Base-by-base conservation (phyloP, 2,797 vertebrate genomes). In the Galagoides demidoff region DNA sequence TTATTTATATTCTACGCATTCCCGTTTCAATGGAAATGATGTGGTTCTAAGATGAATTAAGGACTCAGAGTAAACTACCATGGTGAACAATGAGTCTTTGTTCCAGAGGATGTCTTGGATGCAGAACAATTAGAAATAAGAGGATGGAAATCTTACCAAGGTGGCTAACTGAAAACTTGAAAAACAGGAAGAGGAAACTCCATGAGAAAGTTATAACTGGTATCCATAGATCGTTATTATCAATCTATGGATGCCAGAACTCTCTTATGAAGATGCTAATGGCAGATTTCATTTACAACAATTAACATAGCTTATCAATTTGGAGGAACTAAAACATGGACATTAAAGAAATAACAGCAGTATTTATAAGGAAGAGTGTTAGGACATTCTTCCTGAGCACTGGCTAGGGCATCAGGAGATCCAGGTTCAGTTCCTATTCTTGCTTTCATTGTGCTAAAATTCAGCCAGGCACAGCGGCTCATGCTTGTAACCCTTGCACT, bases 41-140 rank as follows among this genome's bases (percentile, higher is more conserved):
- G 89, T n/a, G 14, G 2, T 70, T 81, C 77, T 79, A 73, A 95
- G 92, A 89, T 95, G 86, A 96, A 92, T 92, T 93, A 45, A 96
- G 95, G 92, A 95, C 89, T 94, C 68, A 25, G 85, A 79, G 86
- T 96, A 95, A 93, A 95, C 96, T 63, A 94, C 74, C 31, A 88
- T 96, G 68, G 34, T 37, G 86, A 97, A 97, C 89, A 96, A 94
- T 96, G 86, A 96, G 73, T 90, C 94, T 90, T 96, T 96, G 84
- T 97, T 97, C 93, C 92, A 88, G 77, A 95, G 63, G 77, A 94
- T 77, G 55, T 93, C 91, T 93, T 96, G 84, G 93, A 93, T 94
- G 85, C 29, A 82, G 89, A 96, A 94, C 91, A 97, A 88, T 96
- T 95, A 97, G 39, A 96, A 96, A 39, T 71, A 88, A 70, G 34